Evolutionary conservation across 1,140 invertebrate species (phyloP), one percentile per base, ranked within the genome.

Genomic region (Asobara japonica): DNA sequence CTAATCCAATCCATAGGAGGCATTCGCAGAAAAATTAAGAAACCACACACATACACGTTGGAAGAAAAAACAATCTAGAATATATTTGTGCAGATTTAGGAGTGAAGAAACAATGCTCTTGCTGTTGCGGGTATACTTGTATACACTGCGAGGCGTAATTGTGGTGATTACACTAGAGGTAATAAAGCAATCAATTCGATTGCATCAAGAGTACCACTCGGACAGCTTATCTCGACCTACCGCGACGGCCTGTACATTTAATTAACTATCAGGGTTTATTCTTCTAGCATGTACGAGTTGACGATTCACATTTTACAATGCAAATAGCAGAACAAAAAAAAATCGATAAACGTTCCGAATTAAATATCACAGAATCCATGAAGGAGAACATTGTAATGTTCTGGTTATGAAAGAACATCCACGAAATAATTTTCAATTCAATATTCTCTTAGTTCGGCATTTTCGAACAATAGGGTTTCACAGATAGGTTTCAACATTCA

Each of bases 151-250:
- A 18, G n/a, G 64, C 51, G 30, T 72, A 72, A 72, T 72, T 72
- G 65, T 67, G 27, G 56, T 61, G 16, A 65, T 71, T 71, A 51
- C 25, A 62, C 48, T 65, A 2, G 61, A 62, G 61, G 65, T 74
- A 76, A 74, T 78, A 76, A 76, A 76, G 68, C 76, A 65, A 74
- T 78, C 51, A 74, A 76, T 77, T 76, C 66, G 62, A 77, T 77
- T 76, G 74, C 74, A 76, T 68, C 56, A 64, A 71, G 56, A 22
- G 64, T 62, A 45, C 41, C 74, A 73, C 67, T 78, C 73, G 13
- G 38, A 48, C 65, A 70, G 3, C 68, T 36, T 68, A 31, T 20
- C 67, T 75, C 27, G 82, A 82, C 70, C 77, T 86, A 69, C 78
- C 82, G 29, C 84, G 84, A 76, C 71, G 77, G n/a, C 77, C 20